Percentiles rank a stretch among this genome's conserved stretches.
Evolutionary conservation across 2,113 vertebrate genomes (phyloP).

Genomic region (Notiomystis cincta): DNA sequence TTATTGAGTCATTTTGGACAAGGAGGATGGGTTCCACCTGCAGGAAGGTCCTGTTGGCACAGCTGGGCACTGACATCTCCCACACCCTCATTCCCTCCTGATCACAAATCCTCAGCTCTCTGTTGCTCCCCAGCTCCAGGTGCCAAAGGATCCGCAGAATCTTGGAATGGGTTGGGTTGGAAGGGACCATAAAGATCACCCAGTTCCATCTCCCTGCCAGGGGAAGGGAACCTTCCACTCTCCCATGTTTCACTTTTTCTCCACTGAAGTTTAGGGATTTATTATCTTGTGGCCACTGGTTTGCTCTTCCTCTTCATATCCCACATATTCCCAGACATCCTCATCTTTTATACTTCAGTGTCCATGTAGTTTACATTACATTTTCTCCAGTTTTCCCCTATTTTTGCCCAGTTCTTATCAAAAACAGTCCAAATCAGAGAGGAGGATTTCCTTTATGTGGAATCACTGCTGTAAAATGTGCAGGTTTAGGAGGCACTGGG

Average conservation of each 20-base stretch:
- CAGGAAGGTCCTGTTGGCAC: background rate
- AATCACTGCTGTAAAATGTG: background rate
- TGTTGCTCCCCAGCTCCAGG: background rate
- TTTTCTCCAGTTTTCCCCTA: background rate
- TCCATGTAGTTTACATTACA: accelerated
- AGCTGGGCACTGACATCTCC: background rate
- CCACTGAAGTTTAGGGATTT: background rate
- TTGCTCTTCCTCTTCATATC: background rate
- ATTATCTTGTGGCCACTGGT: background rate
- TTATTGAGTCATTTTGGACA: background rate
- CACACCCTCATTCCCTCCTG: background rate
- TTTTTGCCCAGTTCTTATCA: background rate
- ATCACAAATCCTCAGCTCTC: background rate
- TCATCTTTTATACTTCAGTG: background rate
- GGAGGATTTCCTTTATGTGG: background rate
- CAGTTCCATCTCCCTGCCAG: background rate
- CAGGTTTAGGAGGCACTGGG: background rate
- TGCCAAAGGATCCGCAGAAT: background rate
- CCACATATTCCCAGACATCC: background rate
- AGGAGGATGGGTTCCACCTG: accelerated
- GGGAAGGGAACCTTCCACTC: background rate
- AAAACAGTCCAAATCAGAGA: accelerated
- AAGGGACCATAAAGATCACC: background rate
- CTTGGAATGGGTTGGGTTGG: background rate
- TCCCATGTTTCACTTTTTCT: background rate